Evolutionary conservation across 2,113 vertebrate species (phyloP).

Genomic region (Nyctibius bracteatus): DNA sequence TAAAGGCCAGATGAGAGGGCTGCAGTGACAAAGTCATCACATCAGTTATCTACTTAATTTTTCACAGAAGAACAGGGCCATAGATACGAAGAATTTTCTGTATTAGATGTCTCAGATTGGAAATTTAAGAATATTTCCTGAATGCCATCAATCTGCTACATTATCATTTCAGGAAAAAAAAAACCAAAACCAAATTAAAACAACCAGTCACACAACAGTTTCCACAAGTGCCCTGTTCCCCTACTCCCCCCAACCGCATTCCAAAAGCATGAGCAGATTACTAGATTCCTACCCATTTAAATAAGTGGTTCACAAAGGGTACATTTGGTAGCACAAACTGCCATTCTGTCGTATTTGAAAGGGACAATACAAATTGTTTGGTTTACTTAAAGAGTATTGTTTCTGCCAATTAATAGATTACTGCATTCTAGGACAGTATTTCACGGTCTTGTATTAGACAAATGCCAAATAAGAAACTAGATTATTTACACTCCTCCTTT

Average conservation of each 20-base stretch:
- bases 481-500: background rate
- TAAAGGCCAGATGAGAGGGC: background rate
- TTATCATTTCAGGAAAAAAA: background rate
- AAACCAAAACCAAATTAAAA: background rate
- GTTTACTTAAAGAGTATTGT: background rate
- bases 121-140: background rate
- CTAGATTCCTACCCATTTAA: background rate
- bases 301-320: background rate
- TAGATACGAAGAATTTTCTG: background rate
- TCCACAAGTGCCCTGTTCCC: background rate
- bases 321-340: background rate
- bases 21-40: background rate
- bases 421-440: slow-evolving; percentile 14
- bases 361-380: background rate
- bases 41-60: background rate
- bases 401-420: slow-evolving; percentile 5
- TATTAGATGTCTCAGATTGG: background rate
- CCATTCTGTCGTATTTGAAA: background rate
- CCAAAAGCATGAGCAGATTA: slow-evolving; percentile 3
- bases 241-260: background rate
- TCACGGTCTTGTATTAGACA: background rate
- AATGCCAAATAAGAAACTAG: background rate
- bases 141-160: background rate
- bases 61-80: background rate
- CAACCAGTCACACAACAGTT: background rate